Evolutionary conservation across 2,797 vertebrate genomes (phyloP).

Genomic region (Cheirogaleus major): DNA sequence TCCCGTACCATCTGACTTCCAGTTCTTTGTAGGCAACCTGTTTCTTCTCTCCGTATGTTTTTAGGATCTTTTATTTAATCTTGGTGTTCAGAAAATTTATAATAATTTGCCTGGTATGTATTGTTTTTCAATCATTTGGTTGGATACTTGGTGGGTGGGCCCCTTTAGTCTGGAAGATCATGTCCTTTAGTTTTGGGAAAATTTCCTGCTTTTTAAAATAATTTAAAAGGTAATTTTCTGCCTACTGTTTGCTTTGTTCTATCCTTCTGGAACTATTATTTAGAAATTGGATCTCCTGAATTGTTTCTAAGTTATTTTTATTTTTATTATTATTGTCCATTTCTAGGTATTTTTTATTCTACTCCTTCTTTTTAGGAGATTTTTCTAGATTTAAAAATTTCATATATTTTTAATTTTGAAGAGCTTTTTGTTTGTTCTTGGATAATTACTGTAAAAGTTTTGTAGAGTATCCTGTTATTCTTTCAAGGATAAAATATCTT

Average conservation of each 20-base stretch:
- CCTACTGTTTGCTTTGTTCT: neutral
- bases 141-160: neutral
- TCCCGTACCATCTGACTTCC: neutral
- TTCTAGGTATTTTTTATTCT: neutral
- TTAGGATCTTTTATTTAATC: neutral
- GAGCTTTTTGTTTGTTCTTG: neutral
- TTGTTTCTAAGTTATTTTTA: neutral
- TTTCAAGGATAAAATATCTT: constrained; percentile 14
- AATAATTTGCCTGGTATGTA: neutral
- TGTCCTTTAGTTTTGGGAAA: neutral
- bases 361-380: neutral
- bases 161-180: neutral
- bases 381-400: neutral
- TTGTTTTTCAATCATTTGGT: neutral
- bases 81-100: neutral
- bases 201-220: neutral
- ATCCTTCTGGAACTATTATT: neutral
- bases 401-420: constrained; percentile 10
- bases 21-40: neutral
- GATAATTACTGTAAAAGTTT: neutral
- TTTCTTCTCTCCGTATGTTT: neutral
- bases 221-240: neutral
- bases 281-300: neutral
- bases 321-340: neutral
- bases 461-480: neutral